These are phyloP conservation scores for Augochlora pura DNA, from an alignment of 1,140 invertebrate species.

Conservation along the genomic window DNA sequence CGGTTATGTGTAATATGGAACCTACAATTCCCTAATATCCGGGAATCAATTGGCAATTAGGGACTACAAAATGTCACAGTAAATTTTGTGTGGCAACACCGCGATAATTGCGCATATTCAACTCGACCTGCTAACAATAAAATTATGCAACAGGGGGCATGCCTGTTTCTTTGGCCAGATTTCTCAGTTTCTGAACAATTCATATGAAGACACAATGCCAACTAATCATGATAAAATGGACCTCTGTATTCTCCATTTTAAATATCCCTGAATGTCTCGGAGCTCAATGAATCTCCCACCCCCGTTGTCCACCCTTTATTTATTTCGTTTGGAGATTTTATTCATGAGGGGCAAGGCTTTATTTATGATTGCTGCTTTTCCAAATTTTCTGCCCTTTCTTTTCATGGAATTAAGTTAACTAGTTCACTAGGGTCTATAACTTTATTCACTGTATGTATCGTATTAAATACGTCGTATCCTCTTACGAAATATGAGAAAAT, in stretches of 20 bases:
- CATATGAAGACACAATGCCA: not conserved
- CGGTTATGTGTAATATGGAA: not conserved
- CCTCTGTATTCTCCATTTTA: not conserved
- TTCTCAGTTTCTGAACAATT: not conserved
- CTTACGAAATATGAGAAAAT: too few relatives aligned
- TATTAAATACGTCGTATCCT: too few relatives aligned
- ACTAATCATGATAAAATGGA: not conserved
- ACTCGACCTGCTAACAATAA: not conserved
- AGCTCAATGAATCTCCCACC: too few relatives aligned
- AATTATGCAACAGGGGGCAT: not conserved
- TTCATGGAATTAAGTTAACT: too few relatives aligned
- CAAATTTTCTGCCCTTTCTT: too few relatives aligned
- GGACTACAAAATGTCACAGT: not conserved
- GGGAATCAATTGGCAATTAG: not conserved
- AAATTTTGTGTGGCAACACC: not conserved
- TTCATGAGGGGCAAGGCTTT: too few relatives aligned
- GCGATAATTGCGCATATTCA: not conserved
- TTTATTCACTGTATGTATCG: too few relatives aligned
- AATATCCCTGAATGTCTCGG: not conserved
- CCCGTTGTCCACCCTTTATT: too few relatives aligned
- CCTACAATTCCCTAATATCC: conserved; percentile 17
- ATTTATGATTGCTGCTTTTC: too few relatives aligned
- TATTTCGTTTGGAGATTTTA: too few relatives aligned
- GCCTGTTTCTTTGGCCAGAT: not conserved
- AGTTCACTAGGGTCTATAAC: too few relatives aligned